Base-by-base conservation (phyloP, 1,140 invertebrate species). In the Centruroides sculpturatus region DNA sequence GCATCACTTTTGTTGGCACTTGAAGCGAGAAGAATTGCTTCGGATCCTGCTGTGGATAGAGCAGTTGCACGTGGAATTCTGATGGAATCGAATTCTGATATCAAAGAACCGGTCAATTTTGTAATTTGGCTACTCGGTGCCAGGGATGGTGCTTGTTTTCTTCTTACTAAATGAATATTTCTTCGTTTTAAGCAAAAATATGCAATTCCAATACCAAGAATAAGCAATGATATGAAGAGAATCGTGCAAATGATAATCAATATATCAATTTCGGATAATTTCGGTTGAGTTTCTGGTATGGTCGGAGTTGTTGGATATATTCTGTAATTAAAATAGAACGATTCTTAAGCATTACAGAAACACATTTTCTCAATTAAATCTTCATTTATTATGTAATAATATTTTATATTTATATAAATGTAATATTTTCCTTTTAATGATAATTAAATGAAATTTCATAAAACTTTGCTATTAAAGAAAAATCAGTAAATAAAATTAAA, bases 241-340 rank as follows among this genome's bases (percentile, higher is more conserved):
- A 95, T 85, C 7, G 87, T 87, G 72, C 90, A 94, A 66, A 95
- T 90, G 62, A 94, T 91, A 66, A 94, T 77, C 11, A 94, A 76
- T 57, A 94, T 88, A 70, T 93, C 89, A 60, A 90, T 85, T 54
- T 89, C 88, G 57, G 86, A 87, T 8, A 76, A 62, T 41, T 41
- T 41, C 41, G 41, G 41, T 41, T 41, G 41, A 41, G 8, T 41
- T 41, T 41, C 41, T 41, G 41, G 41, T 6, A 8, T 3, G 8
- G 8, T 41, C 41, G 41, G 41, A 6, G 41, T 41, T 5, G 41
- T 41, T 8, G 41, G 41, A 41, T 41, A 8, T 41, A 41, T 41
- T 8, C 41, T 41, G 41, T 8, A 5, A 41, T 41, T 6, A 41
- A 41, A 41, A 41, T 2, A 23, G 23, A 23, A 23, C 23, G 2